Base-by-base conservation (phyloP, 2,797 vertebrate species). In the Pseudomugil tenellus region DNA sequence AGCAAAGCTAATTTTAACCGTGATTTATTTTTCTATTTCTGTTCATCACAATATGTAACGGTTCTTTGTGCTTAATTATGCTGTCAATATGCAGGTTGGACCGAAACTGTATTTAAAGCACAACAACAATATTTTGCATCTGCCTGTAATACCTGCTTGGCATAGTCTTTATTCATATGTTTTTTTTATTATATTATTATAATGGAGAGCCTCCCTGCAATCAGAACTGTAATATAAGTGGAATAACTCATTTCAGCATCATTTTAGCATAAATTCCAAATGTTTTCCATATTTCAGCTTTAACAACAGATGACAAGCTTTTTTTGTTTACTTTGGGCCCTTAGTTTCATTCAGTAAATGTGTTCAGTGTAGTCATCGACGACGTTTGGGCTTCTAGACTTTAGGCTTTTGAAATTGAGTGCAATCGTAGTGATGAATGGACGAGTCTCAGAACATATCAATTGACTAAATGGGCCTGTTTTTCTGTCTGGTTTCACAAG, bases 121-220 rank as follows among this genome's bases (percentile, higher is more conserved):
- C 37, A 21, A 53, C n/a, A n/a, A n/a, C n/a, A n/a, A n/a, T n/a
- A n/a, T n/a, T n/a, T n/a, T 59, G 32, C 39, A 13, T 35, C 10
- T 55, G 21, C 34, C 31, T 48, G 4, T 16, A 28, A 11, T 25
- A 17, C 17, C 46, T 49, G 34, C 54, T 43, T 21, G n/a, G n/a
- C n/a, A n/a, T n/a, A n/a, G 3, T 3, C 2, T n/a, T 43, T 43
- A 31, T 31, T 31, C 29, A 31, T 31, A 3, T 43, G 43, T 46
- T 8, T 21, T 49, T 25, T 23, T 23, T 1, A 25, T 16, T 55
- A 65, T 48, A 65, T 76, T 26, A 54, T 41, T 55, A 43, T 39
- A n/a, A n/a, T 10, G 14, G 14, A 21, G 6, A 8, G 10, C 16
- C 52, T 25, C 39, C 28, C n/a, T 64, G 53, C 53, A 52, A n/a